Base-by-base conservation (phyloP, 2,113 vertebrate species). In the Numenius arquata region DNA sequence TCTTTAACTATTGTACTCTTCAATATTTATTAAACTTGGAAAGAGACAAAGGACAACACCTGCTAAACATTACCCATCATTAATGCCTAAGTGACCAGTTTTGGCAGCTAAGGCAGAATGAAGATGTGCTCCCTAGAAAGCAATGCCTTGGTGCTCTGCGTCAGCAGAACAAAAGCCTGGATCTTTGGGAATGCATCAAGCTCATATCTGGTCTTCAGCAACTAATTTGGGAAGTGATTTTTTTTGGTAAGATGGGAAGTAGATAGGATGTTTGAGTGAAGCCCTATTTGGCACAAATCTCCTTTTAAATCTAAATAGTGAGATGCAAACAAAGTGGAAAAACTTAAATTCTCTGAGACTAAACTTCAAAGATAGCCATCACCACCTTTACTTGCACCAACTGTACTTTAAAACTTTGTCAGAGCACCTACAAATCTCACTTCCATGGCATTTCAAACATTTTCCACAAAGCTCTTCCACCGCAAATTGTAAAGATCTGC, bases 91-190 rank as follows among this genome's bases (percentile, higher is more conserved):
- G 7, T 53, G 50, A 79, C 7, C 29, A 5, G 16, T 32, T 85
- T 27, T 34, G 22, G 34, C 40, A 89, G 8, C 34, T 73, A 72
- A 62, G 21, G 36, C n/a, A 79, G 52, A 63, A 11, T 30, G 26
- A 81, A 93, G 26, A 43, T 47, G 23, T n/a, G 6, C 19, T 89
- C 47, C 14, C 62, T 40, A 58, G 36, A 52, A 87, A 56, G 27
- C 1, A 11, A 85, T 14, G 26, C 5, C 26, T 62, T 72, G 22
- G 15, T 47, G 12, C 10, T 78, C 43, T 17, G 1, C 1, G 1
- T 19, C 18, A 65, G 27, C 17, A 65, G 43, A 75, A 59, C 4
- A 56, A 48, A 8, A 83, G 23, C 29, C 71, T 43, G 8, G 5
- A 65, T 22, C 26, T 61, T 72, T n/a, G n/a, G n/a, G 62, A 67